Conservation (phyloP, 1,140 invertebrate species). For the Saxidomus purpurata region DNA sequence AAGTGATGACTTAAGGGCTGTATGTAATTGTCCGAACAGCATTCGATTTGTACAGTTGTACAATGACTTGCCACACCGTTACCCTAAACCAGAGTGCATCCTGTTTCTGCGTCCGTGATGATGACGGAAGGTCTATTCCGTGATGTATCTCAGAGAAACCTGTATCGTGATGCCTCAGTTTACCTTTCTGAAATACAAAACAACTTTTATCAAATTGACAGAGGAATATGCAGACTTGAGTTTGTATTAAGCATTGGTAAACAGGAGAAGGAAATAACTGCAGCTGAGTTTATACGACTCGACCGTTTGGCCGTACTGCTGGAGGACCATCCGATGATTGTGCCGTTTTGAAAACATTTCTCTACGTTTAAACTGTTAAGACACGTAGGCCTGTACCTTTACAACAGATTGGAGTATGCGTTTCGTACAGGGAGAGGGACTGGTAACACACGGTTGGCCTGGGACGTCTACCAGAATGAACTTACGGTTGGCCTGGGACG, state of each 20-base stretch:
- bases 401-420: not conserved
- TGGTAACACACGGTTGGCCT: not conserved
- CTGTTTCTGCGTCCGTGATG: constrained; percentile 4
- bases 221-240: not conserved
- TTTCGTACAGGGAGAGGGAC: not conserved
- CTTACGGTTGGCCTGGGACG: not conserved
- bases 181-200: constrained; percentile 9
- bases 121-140: not conserved
- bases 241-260: not conserved
- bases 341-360: not conserved
- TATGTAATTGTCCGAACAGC: not conserved
- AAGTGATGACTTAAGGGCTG: not conserved
- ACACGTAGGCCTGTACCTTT: not conserved
- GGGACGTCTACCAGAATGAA: constrained; percentile 17
- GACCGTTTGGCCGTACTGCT: not conserved
- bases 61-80: not conserved
- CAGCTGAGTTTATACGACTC: not conserved
- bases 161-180: not conserved
- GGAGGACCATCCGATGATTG: not conserved
- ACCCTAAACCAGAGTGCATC: constrained; percentile 9
- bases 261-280: not conserved
- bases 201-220: not conserved
- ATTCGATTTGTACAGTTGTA: constrained; percentile 34
- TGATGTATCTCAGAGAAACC: not conserved
- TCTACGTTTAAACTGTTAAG: not conserved